Evolutionary conservation across 1,140 invertebrate species (phyloP), one percentile per base, ranked within the genome.

Genomic region (Bombus terrestris): DNA sequence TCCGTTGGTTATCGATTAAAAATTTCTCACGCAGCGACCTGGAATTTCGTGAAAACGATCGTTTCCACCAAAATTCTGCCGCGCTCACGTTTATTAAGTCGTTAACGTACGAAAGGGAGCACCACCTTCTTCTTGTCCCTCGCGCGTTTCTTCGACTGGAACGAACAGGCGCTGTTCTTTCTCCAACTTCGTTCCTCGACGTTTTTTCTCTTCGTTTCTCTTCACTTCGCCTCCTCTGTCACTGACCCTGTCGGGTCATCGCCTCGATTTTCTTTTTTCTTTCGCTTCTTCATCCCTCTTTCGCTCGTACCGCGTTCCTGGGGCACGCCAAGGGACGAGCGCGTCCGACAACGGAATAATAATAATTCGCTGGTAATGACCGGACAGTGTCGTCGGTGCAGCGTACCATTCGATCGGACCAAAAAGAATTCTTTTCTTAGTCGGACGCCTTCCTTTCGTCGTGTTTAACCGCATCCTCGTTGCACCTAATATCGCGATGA

Each of bases 341-440:
- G 57, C 69, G 69, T 43, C 25, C 72, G 62, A 76, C 73, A 72
- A 39, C 28, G 43, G 72, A 83, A 83, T 76, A 86, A 85, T 71
- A 72, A 82, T 76, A 86, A 76, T 74, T 62, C 68, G 35, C n/a
- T 43, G 59, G 76, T 86, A 83, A 86, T 81, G 81, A 86, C 62
- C 62, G 62, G 68, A 62, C n/a, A 57, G n/a, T 59, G 53, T 81
- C 28, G 53, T 73, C 39, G 37, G n/a, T n/a, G 35, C 37, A 13
- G 59, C 59, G 18, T 25, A 32, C 5, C 47, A 47, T 41, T 69
- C 39, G 77, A 68, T 59, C 66, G n/a, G 35, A 75, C 53, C 28
- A 0, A 53, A 59, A 39, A 35, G 9, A 41, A 13, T 25, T 32
- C 28, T 41, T 32, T 73, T 59, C 71, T 15, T 32, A 10, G 1